Conservation (phyloP, 2,113 vertebrate species). For the Sakesphorus luctuosus region DNA sequence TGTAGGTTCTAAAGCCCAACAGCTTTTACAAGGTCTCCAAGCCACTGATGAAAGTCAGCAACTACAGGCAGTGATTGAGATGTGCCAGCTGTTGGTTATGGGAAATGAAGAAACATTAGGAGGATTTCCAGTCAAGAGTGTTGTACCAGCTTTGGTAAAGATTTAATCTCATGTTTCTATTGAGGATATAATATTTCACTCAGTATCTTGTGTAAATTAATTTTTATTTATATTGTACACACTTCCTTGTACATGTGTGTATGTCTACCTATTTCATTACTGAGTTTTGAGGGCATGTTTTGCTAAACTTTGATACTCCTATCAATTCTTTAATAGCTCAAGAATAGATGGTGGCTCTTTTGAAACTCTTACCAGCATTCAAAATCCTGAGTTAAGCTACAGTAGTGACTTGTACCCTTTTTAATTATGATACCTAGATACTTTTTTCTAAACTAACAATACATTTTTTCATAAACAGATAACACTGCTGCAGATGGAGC, state of each 20-base stretch:
- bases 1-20: slow-evolving; percentile 97
- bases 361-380: neutral
- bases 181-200: neutral
- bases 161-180: neutral
- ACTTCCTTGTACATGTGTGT: neutral
- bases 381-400: neutral
- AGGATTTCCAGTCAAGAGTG: slow-evolving; percentile 98
- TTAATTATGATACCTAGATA: neutral
- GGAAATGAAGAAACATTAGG: slow-evolving; percentile 98
- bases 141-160: slow-evolving; percentile 96
- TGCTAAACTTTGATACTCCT: neutral
- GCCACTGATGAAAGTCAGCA: slow-evolving; percentile 98
- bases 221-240: neutral
- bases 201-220: neutral
- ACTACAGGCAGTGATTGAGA: slow-evolving; percentile 97
- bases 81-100: slow-evolving; percentile 99
- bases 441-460: neutral
- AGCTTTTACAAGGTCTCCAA: slow-evolving; percentile 96
- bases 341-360: neutral
- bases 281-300: neutral
- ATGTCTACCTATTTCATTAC: neutral
- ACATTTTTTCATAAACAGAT: slow-evolving; percentile 80
- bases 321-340: neutral
- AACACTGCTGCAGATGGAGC: slow-evolving; percentile 98
- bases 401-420: neutral